These are phyloP conservation scores for Pseudachorutes palmiensis DNA, from an alignment of 1,140 invertebrate species.

Conservation along the genomic window DNA sequence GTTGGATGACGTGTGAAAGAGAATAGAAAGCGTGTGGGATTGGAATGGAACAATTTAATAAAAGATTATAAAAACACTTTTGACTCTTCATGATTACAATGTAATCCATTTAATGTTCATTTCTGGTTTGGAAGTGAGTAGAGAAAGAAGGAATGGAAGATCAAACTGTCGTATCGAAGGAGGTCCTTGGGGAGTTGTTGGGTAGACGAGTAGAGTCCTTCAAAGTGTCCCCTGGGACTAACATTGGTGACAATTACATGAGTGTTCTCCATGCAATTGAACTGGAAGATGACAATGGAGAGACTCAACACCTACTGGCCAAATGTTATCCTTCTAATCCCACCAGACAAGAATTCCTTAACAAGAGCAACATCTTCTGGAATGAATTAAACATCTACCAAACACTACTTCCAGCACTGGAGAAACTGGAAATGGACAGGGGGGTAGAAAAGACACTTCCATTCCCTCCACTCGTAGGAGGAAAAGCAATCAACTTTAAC, in stretches of 20 bases:
- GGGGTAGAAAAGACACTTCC: neutral
- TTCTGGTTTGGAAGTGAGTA: too few relatives aligned
- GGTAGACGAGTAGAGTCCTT: neutral
- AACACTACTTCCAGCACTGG: neutral
- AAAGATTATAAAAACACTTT: too few relatives aligned
- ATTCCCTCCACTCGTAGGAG: neutral
- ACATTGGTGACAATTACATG: neutral
- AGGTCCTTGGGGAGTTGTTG: too few relatives aligned
- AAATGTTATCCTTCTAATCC: neutral
- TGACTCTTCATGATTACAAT: too few relatives aligned
- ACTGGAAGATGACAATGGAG: neutral
- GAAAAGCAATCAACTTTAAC: neutral
- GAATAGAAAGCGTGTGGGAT: too few relatives aligned
- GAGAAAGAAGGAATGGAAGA: too few relatives aligned
- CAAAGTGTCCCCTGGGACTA: neutral
- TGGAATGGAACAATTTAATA: too few relatives aligned
- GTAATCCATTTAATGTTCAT: too few relatives aligned
- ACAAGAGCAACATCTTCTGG: neutral
- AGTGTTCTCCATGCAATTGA: neutral
- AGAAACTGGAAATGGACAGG: neutral
- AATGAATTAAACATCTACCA: neutral
- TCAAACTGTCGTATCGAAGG: too few relatives aligned
- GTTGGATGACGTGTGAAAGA: too few relatives aligned
- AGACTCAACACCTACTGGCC: neutral
- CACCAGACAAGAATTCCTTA: neutral